Evolutionary conservation across 2,113 vertebrate species (phyloP), one percentile per base, ranked within the genome.

Genomic region (Sus scrofa): DNA sequence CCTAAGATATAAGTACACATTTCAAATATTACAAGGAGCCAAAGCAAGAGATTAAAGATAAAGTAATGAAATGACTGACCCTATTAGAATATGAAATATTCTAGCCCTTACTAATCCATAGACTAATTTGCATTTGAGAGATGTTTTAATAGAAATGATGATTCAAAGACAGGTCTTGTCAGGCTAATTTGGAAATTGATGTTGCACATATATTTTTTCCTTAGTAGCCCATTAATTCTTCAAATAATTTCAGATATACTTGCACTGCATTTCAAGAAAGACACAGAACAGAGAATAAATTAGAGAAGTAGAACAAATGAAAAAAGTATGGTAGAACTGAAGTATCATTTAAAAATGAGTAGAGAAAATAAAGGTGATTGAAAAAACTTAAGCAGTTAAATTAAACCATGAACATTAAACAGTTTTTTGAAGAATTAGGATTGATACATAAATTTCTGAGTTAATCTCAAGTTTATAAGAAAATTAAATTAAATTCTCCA

Each of bases 81-180:
- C 44, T 44, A 44, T 44, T 44, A 44, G 44, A 44, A 44, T 44
- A 44, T 44, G 44, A 44, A 44, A 44, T 37, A 89, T 39, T 92
- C 37, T 54, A 78, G 95, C 3, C 12, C 88, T 93, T 70, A 62
- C 79, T 75, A 77, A 0, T 12, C 9, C 37, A 37, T n/a, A 54
- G 60, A 83, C 82, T 30, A 54, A 83, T 67, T 73, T 94, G 70
- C 39, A 83, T 54, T 88, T 75, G 65, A 92, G 44, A 89, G 12
- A 15, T 37, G 32, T 74, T 79, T 94, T 84, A 85, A 22, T 82
- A 52, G 60, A 65, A 93, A 77, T 44, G 2, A 94, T 97, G 85
- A 91, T 54, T 91, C 39, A 95, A 91, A 93, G 65, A 20, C 27
- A 68, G 11, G 22, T 52, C 6, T 88, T 70, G 82, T 10, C 22